Conservation (phyloP, 2,888 invertebrate species). For the Noctua pronuba region DNA sequence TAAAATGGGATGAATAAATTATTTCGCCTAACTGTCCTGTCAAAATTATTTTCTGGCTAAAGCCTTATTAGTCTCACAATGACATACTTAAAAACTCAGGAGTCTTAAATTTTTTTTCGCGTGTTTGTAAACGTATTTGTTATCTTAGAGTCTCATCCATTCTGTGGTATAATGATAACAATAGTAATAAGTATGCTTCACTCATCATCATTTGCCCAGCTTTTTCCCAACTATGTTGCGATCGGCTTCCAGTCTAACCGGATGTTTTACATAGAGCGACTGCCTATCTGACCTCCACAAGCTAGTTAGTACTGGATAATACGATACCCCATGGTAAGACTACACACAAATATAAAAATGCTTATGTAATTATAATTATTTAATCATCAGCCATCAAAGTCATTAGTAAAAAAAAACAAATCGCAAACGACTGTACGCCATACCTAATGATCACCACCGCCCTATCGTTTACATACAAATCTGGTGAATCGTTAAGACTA, state of each 20-base stretch:
- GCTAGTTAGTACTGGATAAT: too few relatives aligned
- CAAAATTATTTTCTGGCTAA: not conserved
- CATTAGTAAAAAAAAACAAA: not conserved
- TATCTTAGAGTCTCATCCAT: not conserved
- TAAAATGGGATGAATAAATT: not conserved
- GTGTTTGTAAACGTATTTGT: not conserved
- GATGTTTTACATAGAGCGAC: too few relatives aligned
- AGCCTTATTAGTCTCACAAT: too few relatives aligned
- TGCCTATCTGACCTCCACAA: too few relatives aligned
- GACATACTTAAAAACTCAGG: too few relatives aligned
- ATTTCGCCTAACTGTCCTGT: not conserved
- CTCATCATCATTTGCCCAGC: too few relatives aligned
- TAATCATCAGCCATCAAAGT: not conserved
- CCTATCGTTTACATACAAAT: conserved; percentile 54
- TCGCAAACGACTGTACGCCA: not conserved
- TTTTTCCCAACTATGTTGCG: too few relatives aligned
- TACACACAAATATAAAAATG: too few relatives aligned
- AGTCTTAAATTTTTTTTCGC: not conserved
- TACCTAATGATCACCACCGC: conserved; percentile 4
- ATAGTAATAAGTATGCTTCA: too few relatives aligned
- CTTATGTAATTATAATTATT: not conserved
- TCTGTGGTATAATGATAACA: not conserved
- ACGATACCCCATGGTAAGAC: too few relatives aligned
- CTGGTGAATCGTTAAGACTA: conserved; percentile 45
- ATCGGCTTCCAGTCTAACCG: too few relatives aligned